Conservation (phyloP, 2,888 invertebrate species). For the Phengaris alcon region DNA sequence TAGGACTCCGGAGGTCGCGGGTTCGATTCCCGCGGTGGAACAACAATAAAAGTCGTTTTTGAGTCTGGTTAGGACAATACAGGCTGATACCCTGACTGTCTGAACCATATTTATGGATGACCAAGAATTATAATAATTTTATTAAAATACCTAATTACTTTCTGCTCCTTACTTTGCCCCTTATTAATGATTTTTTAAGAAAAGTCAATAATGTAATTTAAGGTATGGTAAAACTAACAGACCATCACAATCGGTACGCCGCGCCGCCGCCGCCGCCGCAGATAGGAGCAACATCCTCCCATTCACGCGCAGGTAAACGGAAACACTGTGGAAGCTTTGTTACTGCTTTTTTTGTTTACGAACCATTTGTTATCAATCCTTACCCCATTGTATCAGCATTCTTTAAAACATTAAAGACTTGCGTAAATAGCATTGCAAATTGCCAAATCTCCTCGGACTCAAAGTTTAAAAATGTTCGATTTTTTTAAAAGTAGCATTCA, state of each 20-base stretch:
- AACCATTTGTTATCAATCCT: not conserved
- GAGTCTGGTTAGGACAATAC: too few species aligned
- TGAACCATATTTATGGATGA: too few species aligned
- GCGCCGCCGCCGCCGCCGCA: slow-evolving; percentile 37
- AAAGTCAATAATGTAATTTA: not conserved
- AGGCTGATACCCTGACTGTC: too few species aligned
- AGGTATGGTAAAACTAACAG: slow-evolving; percentile 38
- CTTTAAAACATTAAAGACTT: not conserved
- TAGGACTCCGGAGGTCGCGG: too few species aligned
- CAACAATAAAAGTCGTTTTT: too few species aligned
- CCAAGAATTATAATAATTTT: not conserved
- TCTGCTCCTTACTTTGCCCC: not conserved
- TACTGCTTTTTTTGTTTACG: slow-evolving; percentile 5
- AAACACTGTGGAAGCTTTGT: slow-evolving; percentile 17
- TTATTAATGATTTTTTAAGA: not conserved
- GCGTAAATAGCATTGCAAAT: not conserved
- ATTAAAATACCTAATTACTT: not conserved
- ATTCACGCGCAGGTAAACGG: slow-evolving; percentile 39
- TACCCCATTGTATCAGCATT: not conserved
- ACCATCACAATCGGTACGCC: slow-evolving; percentile 39
- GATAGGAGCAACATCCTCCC: slow-evolving; percentile 38
- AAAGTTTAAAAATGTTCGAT: too few species aligned
- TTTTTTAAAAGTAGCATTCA: not conserved
- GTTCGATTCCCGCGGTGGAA: too few species aligned
- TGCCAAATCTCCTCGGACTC: too few species aligned